Evolutionary conservation across 2,113 vertebrate species (phyloP).

Genomic region (Gymnogyps californianus): DNA sequence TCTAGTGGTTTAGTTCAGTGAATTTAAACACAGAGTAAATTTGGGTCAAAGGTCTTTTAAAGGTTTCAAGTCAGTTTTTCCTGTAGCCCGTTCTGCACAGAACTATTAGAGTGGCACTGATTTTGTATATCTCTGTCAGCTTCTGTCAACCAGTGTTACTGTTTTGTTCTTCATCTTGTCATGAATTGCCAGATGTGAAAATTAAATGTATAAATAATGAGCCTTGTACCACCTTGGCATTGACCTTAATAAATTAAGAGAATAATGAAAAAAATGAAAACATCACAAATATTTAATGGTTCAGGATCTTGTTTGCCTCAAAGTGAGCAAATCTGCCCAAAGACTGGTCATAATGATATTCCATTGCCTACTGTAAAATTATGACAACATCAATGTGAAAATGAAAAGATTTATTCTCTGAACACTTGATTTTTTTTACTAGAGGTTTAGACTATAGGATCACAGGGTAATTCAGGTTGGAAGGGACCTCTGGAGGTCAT

Average conservation of each 20-base stretch:
- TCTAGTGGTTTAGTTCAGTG: neutral
- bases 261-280: neutral
- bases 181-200: slow-evolving; percentile 12
- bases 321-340: neutral
- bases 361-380: neutral
- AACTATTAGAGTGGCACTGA: neutral
- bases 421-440: neutral
- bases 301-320: neutral
- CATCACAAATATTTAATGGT: neutral
- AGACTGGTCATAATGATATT: neutral
- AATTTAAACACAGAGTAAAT: neutral
- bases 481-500: neutral
- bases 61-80: neutral
- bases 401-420: neutral
- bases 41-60: neutral
- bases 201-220: neutral
- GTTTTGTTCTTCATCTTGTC: neutral
- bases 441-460: neutral
- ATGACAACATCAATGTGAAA: neutral
- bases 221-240: neutral
- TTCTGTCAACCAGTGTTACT: neutral
- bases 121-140: neutral
- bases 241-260: slow-evolving; percentile 30
- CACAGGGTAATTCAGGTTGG: neutral
- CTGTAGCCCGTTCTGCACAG: neutral